Conservation (phyloP, 2,888 invertebrate genomes). For the Lithophane semibrunnea region DNA sequence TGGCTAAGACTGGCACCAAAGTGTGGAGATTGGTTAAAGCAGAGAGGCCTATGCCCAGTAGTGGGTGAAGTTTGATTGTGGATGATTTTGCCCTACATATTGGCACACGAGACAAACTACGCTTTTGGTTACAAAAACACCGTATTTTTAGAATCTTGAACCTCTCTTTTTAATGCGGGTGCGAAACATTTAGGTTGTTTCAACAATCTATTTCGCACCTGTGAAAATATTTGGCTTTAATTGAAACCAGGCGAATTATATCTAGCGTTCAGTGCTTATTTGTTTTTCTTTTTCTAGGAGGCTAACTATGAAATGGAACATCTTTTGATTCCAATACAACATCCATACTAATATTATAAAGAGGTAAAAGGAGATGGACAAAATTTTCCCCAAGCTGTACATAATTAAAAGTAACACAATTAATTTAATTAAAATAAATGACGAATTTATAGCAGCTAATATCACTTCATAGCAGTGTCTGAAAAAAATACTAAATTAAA, state of each 20-base stretch:
- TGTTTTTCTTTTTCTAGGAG: conserved; percentile 9
- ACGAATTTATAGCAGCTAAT: no score
- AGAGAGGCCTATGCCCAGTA: background rate
- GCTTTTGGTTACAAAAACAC: background rate
- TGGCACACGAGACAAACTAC: background rate
- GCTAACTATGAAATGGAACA: conserved; percentile 4
- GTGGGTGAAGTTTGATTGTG: background rate
- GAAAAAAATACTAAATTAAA: no score
- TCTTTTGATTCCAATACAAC: background rate
- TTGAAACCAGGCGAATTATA: conserved; percentile 35
- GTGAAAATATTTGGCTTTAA: conserved; percentile 49
- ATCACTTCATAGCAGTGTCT: no score
- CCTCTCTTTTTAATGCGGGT: background rate
- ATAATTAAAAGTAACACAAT: no score
- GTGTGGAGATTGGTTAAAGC: background rate
- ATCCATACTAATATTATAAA: background rate
- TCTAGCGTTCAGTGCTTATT: conserved; percentile 20
- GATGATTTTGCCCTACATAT: background rate
- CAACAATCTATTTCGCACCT: conserved; percentile 42
- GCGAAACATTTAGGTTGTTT: conserved; percentile 10
- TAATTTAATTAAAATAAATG: no score
- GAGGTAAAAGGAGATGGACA: no score
- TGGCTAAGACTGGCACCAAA: background rate
- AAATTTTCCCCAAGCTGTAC: no score
- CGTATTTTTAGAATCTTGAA: background rate